Conservation (phyloP, 1,140 invertebrate species). For the Heliothis subflexa region DNA sequence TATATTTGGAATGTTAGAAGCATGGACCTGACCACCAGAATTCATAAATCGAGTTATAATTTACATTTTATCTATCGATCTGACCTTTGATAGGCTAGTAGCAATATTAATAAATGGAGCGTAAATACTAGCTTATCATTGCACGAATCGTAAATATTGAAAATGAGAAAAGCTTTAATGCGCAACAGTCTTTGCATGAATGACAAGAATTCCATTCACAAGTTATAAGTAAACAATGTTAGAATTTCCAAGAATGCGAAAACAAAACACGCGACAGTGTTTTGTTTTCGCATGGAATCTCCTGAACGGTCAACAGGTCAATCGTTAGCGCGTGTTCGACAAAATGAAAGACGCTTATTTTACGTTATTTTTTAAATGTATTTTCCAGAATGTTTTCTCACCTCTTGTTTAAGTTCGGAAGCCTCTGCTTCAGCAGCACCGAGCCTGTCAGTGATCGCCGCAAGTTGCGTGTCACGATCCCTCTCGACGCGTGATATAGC, state of each 20-base stretch:
- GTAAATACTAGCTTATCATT: slow-evolving; percentile 20
- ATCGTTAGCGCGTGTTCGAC: too few species aligned
- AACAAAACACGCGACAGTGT: neutral
- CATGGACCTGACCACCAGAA: neutral
- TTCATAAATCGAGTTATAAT: neutral
- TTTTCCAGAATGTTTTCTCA: slow-evolving; percentile 57
- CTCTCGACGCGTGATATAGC: slow-evolving; percentile 92
- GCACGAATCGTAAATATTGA: slow-evolving; percentile 22
- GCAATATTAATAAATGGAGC: slow-evolving; percentile 25
- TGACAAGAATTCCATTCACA: slow-evolving; percentile 11
- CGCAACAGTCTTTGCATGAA: neutral
- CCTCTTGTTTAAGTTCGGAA: slow-evolving; percentile 92
- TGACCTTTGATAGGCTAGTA: slow-evolving; percentile 14
- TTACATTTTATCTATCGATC: neutral
- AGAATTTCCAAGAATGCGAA: too few species aligned
- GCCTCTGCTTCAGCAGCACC: slow-evolving; percentile 93
- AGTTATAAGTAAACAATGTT: neutral
- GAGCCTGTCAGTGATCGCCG: slow-evolving; percentile 94
- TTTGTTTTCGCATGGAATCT: neutral
- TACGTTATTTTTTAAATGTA: neutral
- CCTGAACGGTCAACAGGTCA: too few species aligned
- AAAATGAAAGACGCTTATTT: too few species aligned
- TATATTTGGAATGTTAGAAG: neutral
- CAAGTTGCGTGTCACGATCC: slow-evolving; percentile 94
- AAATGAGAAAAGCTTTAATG: slow-evolving; percentile 24